These are phyloP conservation scores for Scophthalmus maximus DNA, from an alignment of 2,113 vertebrate genomes.

Conservation along the genomic window DNA sequence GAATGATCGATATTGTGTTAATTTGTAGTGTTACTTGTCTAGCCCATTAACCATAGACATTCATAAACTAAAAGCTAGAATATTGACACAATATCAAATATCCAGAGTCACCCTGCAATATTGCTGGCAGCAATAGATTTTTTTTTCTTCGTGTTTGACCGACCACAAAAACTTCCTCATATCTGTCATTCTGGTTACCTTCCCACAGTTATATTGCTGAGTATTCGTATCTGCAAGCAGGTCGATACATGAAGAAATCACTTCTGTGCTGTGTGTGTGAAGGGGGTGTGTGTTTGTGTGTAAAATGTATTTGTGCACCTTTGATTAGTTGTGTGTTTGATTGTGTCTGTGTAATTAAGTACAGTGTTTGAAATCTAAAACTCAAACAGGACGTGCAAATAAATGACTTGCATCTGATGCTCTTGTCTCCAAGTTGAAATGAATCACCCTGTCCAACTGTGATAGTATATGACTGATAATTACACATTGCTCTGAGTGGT, in stretches of 20 bases:
- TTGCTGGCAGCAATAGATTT: neutral
- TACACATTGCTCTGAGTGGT: conserved; percentile 58
- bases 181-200: conserved; percentile 35
- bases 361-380: conserved; percentile 73
- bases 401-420: conserved; percentile 30
- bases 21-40: no score
- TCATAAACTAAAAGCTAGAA: conserved; percentile 30
- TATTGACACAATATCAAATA: neutral
- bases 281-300: conserved; percentile 46
- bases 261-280: conserved; percentile 48
- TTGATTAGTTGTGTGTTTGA: conserved; percentile 63
- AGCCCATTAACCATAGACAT: no score
- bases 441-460: conserved; percentile 79
- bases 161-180: conserved; percentile 20
- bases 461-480: conserved; percentile 66
- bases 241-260: conserved; percentile 62
- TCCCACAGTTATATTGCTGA: conserved; percentile 52
- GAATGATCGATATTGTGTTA: no score
- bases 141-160: conserved; percentile 33
- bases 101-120: neutral
- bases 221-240: conserved; percentile 50
- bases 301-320: conserved; percentile 51
- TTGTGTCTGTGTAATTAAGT: conserved; percentile 64
- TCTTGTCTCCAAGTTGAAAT: conserved; percentile 72
- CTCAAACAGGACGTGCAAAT: conserved; percentile 77